These are phyloP conservation scores for Mareca penelope DNA, from an alignment of 2,797 vertebrate species.

Conservation along the genomic window DNA sequence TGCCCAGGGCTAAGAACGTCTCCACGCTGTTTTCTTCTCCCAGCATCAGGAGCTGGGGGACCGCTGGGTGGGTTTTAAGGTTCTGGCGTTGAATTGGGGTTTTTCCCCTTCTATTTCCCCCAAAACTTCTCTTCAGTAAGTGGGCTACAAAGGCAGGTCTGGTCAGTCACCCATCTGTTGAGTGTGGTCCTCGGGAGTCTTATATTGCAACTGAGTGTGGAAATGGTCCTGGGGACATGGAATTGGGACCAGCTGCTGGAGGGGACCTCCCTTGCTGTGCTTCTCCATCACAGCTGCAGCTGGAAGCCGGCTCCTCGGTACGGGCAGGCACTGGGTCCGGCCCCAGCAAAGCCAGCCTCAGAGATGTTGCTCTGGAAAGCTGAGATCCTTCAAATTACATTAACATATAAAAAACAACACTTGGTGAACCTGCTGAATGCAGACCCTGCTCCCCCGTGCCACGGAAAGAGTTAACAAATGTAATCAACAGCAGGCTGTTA, in stretches of 20 bases:
- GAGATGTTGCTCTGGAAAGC: not conserved
- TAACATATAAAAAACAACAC: not conserved
- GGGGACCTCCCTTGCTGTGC: not conserved
- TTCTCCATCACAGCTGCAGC: not conserved
- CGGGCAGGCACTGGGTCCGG: not conserved
- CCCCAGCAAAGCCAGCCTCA: not conserved
- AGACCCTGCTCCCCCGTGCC: not conserved
- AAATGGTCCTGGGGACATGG: not conserved
- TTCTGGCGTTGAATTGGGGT: not conserved
- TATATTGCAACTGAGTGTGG: not conserved
- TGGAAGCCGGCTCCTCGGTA: not conserved
- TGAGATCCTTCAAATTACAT: not conserved
- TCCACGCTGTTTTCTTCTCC: not conserved
- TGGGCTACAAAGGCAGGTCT: not conserved
- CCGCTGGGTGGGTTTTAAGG: not conserved
- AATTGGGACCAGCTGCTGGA: too few species aligned
- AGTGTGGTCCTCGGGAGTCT: not conserved
- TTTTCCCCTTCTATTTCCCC: not conserved
- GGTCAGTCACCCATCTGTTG: not conserved
- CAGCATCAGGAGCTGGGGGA: not conserved
- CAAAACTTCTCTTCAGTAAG: not conserved
- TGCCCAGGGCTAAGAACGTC: conserved; percentile 46
- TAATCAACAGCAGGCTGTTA: conserved; percentile 61
- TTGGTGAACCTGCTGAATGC: not conserved
- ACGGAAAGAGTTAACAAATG: conserved; percentile 47